Conservation (phyloP, 2,888 invertebrate species). For the Ctenicera cuprea region DNA sequence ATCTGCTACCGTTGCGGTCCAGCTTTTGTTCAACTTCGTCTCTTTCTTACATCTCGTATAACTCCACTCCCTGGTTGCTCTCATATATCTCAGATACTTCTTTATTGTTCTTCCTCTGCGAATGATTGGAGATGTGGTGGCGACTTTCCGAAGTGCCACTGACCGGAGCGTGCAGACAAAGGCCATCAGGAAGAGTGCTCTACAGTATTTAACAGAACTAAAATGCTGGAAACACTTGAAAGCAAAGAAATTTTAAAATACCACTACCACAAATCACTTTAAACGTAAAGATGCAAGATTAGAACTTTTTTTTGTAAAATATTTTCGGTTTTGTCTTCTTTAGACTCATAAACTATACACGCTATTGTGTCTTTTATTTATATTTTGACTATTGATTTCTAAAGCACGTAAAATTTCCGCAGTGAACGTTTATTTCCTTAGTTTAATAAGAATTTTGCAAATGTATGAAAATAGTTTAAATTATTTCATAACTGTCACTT, state of each 20-base stretch:
- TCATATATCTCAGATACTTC: constrained; percentile 55
- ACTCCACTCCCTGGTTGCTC: constrained; percentile 45
- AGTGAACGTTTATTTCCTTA: too few species aligned
- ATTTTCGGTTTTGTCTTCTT: too few species aligned
- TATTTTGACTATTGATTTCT: too few species aligned
- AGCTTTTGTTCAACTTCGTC: constrained; percentile 46
- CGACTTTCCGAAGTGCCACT: constrained; percentile 43
- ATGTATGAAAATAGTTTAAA: not conserved
- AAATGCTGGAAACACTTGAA: not conserved
- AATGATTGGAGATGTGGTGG: constrained; percentile 47
- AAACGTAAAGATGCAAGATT: too few species aligned
- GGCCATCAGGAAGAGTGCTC: constrained; percentile 33
- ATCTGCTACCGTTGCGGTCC: constrained; percentile 64
- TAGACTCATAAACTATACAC: too few species aligned
- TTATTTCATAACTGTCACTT: constrained; percentile 6
- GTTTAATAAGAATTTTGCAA: too few species aligned
- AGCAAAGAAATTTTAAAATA: not conserved
- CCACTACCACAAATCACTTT: not conserved
- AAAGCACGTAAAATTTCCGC: too few species aligned
- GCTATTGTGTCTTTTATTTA: too few species aligned
- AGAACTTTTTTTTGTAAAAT: too few species aligned
- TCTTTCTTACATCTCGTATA: constrained; percentile 39
- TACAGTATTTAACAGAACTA: constrained; percentile 24
- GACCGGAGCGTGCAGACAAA: constrained; percentile 36
- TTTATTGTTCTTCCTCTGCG: constrained; percentile 54